phyloP scores from a whole-genome alignment of 2,113 vertebrate species.

The Etia nguti region DNA sequence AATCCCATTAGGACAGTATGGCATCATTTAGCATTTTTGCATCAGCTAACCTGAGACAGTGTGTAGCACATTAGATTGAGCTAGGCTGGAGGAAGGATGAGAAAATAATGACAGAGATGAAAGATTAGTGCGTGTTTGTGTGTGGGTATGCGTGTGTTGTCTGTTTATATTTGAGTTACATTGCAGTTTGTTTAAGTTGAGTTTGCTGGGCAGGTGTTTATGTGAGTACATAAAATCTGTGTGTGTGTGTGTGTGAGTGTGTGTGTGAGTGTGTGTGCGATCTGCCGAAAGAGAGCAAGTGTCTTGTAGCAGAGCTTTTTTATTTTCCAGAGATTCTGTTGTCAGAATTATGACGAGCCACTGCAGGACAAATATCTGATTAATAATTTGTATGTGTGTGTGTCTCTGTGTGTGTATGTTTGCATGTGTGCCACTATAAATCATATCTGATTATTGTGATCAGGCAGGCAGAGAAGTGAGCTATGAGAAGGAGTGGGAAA shows the following conservation, averaged over 20 bases:
- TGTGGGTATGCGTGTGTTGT: not conserved
- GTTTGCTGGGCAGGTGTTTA: not conserved
- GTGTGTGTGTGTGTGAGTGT: not conserved
- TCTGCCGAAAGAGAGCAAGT: constrained; percentile 1
- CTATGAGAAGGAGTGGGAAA: not conserved
- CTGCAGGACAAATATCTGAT: constrained; percentile 49
- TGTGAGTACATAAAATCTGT: not conserved
- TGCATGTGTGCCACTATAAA: constrained; percentile 38
- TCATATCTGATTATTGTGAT: constrained; percentile 56
- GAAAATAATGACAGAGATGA: constrained; percentile 17
- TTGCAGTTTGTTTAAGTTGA: not conserved
- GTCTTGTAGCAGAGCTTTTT: constrained; percentile 23
- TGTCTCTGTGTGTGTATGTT: not conserved
- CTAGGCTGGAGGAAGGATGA: not conserved
- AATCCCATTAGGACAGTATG: constrained; percentile 34
- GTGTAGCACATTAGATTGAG: constrained; percentile 12
- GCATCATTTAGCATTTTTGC: constrained; percentile 46
- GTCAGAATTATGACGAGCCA: constrained; percentile 35
- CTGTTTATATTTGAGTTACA: not conserved
- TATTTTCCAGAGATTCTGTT: constrained; percentile 30
- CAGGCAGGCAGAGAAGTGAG: constrained; percentile 30
- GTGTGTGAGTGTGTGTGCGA: not conserved
- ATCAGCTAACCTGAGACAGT: constrained; percentile 22
- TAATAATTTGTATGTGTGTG: constrained; percentile 21
- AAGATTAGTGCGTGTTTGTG: not conserved